phyloP scores from a whole-genome alignment of 2,113 vertebrate species.

The Poicephalus meyeri region DNA sequence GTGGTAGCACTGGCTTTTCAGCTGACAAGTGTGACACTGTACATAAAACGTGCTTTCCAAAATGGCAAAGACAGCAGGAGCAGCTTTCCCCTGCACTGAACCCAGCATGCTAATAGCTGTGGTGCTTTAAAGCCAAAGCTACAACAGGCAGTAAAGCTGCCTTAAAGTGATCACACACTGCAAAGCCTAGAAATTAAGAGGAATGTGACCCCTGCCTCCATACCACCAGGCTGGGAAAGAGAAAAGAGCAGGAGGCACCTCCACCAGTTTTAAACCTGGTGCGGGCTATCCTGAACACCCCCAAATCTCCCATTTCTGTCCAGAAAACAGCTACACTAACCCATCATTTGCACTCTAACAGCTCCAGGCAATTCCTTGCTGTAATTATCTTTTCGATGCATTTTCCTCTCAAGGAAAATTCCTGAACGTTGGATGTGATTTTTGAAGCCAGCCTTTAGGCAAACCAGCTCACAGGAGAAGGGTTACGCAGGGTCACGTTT shows the following conservation, averaged over 20 bases:
- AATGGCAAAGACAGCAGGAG: background rate
- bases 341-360: background rate
- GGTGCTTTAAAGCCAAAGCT: background rate
- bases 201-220: accelerated
- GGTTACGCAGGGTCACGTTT: slow-evolving; percentile 14
- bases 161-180: background rate
- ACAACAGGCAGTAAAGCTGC: background rate
- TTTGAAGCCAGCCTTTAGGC: background rate
- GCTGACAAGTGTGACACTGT: background rate
- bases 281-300: background rate
- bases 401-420: slow-evolving; percentile 31
- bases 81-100: background rate
- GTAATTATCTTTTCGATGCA: background rate
- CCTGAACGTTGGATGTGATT: background rate
- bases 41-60: background rate
- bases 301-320: background rate
- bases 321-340: background rate
- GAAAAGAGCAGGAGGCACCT: background rate
- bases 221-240: background rate
- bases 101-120: background rate
- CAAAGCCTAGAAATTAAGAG: background rate
- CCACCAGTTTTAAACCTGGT: background rate
- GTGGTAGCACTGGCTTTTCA: background rate
- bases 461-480: background rate
- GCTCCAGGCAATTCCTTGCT: background rate